A percentile compares a stretch with the other conserved stretches of the same genome.
Conservation (phyloP, 2,888 invertebrate species). For the Pachycephus smyrnensis region DNA sequence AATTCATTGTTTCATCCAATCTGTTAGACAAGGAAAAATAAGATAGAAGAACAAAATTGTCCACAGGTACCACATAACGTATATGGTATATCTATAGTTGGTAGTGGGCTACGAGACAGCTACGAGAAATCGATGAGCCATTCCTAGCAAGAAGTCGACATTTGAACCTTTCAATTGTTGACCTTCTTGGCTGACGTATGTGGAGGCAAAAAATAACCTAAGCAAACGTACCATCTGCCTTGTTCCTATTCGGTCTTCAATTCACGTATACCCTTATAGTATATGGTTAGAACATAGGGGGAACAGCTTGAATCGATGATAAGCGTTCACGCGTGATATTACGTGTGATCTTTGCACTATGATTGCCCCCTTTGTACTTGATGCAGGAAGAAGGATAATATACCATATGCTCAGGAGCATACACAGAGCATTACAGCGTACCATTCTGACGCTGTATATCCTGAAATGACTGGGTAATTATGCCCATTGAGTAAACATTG, state of each 20-base stretch:
- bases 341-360: conserved; percentile 18
- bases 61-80: not conserved
- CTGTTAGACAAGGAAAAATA: not conserved
- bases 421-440: not conserved
- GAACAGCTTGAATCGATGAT: not conserved
- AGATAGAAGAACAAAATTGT: not conserved
- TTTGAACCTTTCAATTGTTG: conserved; percentile 1
- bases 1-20: not conserved
- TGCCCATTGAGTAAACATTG: conserved; percentile 35
- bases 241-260: not conserved
- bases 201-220: not conserved
- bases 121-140: not conserved
- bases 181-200: not conserved
- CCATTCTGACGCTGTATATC: conserved; percentile 11
- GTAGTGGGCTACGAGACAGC: not conserved
- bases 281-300: not conserved
- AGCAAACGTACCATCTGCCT: not conserved
- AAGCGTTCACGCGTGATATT: conserved; percentile 13
- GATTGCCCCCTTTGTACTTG: conserved; percentile 39
- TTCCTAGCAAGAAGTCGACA: not conserved
- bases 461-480: conserved; percentile 40
- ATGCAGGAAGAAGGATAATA: conserved; percentile 18
- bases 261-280: not conserved
- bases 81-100: not conserved
- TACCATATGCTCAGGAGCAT: conserved; percentile 19